A percentile compares a stretch with the other conserved stretches of the same genome.
Conservation (phyloP, 2,888 invertebrate species). For the Drosophila suboccidentalis region DNA sequence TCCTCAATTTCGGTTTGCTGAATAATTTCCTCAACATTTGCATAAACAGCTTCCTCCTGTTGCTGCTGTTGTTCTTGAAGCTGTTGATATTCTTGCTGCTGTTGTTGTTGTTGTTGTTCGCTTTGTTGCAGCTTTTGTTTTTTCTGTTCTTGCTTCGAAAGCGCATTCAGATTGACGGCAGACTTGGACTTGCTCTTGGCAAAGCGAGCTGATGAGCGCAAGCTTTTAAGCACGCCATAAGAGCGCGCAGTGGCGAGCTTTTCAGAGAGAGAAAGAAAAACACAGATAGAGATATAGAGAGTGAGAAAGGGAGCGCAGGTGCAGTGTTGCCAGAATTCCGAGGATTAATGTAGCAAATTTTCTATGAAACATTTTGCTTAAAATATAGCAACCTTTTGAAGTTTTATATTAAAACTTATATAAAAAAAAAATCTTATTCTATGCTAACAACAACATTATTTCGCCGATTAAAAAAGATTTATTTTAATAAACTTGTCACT, state of each 20-base stretch:
- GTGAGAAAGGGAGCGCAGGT: not conserved
- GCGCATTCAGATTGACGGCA: constrained; percentile 70
- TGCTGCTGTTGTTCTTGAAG: constrained; percentile 7
- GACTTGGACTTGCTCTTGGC: constrained; percentile 71
- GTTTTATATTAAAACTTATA: too few species aligned
- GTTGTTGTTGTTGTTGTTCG: constrained; percentile 23
- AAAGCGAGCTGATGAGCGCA: constrained; percentile 67
- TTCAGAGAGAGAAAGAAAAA: constrained; percentile 24
- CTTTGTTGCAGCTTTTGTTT: constrained; percentile 41
- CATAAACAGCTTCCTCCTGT: constrained; percentile 62
- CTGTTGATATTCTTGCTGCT: constrained; percentile 14
- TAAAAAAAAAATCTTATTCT: too few species aligned
- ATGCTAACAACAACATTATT: too few species aligned
- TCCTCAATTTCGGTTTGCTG: constrained; percentile 49
- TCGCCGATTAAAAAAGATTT: too few species aligned
- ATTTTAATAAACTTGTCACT: too few species aligned
- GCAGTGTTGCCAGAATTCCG: not conserved
- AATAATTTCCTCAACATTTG: constrained; percentile 60
- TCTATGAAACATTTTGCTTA: too few species aligned
- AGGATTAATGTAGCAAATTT: not conserved
- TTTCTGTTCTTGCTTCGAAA: constrained; percentile 65
- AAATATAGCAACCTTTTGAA: too few species aligned
- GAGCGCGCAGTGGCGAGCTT: constrained; percentile 74
- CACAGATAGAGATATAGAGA: constrained; percentile 6
- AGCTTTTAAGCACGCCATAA: constrained; percentile 71